Percentiles rank a stretch among this genome's conserved stretches.
Evolutionary conservation across 2,888 invertebrate genomes (phyloP).

Genomic region (Pristionchus japonicus): DNA sequence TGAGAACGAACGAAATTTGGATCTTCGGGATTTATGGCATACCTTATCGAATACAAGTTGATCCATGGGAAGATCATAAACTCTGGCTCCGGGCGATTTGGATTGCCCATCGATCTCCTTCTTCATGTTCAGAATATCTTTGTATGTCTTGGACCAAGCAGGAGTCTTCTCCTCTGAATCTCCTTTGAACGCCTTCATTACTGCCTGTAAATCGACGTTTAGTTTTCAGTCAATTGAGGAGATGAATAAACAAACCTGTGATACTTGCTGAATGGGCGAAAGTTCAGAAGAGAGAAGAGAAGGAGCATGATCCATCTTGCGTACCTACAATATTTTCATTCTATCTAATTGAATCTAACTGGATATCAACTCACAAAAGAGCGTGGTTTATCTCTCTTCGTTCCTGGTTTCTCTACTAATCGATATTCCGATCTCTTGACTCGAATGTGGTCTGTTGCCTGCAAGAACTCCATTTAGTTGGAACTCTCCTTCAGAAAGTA

Average conservation of each 20-base stretch:
- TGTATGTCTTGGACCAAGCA: slow-evolving; percentile 67
- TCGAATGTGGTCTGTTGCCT: slow-evolving; percentile 42
- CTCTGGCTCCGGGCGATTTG: slow-evolving; percentile 63
- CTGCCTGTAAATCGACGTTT: not conserved
- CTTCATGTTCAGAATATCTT: slow-evolving; percentile 60
- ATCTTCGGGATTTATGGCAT: too few species aligned
- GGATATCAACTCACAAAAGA: not conserved
- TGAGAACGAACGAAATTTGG: not conserved
- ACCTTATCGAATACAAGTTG: slow-evolving; percentile 65
- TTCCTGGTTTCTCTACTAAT: slow-evolving; percentile 50
- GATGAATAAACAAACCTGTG: not conserved
- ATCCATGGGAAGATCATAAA: slow-evolving; percentile 69
- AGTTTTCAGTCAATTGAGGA: too few species aligned
- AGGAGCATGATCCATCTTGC: slow-evolving; percentile 18
- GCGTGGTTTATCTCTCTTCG: slow-evolving; percentile 27
- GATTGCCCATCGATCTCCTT: slow-evolving; percentile 45
- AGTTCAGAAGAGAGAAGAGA: not conserved
- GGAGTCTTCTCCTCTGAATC: slow-evolving; percentile 21
- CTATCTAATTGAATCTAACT: not conserved
- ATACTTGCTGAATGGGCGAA: slow-evolving; percentile 36
- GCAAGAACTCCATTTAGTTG: too few species aligned
- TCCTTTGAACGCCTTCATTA: slow-evolving; percentile 7
- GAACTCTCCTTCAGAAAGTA: too few species aligned
- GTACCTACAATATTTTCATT: not conserved
- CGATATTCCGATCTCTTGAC: slow-evolving; percentile 58